Conservation (phyloP, 1,140 invertebrate species). For the Schlechtendalia chinensis region DNA sequence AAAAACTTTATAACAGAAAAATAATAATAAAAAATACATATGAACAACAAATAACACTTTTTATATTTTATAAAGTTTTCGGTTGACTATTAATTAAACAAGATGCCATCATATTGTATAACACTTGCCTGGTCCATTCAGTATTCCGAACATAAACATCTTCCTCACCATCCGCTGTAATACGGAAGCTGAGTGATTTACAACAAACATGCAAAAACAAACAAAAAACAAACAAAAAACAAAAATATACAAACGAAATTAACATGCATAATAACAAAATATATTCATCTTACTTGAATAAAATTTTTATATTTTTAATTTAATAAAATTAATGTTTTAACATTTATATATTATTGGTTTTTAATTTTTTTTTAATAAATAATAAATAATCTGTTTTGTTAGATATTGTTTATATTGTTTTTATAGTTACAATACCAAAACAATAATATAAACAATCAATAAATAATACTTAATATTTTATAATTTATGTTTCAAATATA, state of each 20-base stretch:
- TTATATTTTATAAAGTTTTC: constrained; percentile 1
- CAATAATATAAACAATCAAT: no score
- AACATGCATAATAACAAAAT: constrained; percentile 28
- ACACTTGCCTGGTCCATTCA: constrained; percentile 65
- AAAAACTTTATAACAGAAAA: constrained; percentile 50
- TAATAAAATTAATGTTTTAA: no score
- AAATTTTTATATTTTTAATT: no score
- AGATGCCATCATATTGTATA: background rate
- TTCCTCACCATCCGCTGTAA: constrained; percentile 52
- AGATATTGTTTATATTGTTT: no score
- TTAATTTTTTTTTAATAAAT: no score
- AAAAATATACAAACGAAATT: constrained; percentile 47
- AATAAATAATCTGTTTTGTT: no score
- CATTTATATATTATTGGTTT: no score
- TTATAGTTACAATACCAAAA: no score
- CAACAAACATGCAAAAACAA: constrained; percentile 50
- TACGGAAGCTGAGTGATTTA: constrained; percentile 52
- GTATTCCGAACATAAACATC: constrained; percentile 60
- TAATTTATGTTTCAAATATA: no score
- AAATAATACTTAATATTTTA: no score
- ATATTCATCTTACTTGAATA: background rate
- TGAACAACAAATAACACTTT: constrained; percentile 13
- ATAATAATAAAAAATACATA: background rate
- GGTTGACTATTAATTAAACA: background rate
- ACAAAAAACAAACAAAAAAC: constrained; percentile 25